Conservation (phyloP, 2,888 invertebrate genomes). For the Caenorhabditis sulstoni region DNA sequence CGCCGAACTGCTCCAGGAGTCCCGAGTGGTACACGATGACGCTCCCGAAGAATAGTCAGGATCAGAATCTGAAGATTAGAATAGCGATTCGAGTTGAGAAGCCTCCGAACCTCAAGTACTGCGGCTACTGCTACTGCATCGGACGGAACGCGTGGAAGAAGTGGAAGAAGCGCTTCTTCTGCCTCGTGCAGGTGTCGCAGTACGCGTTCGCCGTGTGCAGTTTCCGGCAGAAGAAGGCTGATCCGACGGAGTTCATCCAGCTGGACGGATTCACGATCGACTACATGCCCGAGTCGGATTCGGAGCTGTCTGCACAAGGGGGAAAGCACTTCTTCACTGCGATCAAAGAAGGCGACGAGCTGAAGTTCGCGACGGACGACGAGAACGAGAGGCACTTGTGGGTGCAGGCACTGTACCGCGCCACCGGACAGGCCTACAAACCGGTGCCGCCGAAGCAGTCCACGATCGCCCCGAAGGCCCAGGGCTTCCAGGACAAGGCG, state of each 20-base stretch:
- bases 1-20: slow-evolving; percentile 84
- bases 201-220: slow-evolving; percentile 99
- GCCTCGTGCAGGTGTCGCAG: slow-evolving; percentile 96
- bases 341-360: slow-evolving; percentile 93
- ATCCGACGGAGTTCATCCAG: slow-evolving; percentile 99
- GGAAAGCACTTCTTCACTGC: slow-evolving; percentile 97
- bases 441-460: slow-evolving; percentile 89
- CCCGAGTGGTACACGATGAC: slow-evolving; percentile 98
- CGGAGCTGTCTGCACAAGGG: slow-evolving; percentile 88
- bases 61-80: slow-evolving; percentile 96
- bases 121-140: slow-evolving; percentile 86
- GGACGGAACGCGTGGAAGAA: slow-evolving; percentile 98
- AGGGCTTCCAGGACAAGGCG: slow-evolving; percentile 87
- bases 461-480: slow-evolving; percentile 76
- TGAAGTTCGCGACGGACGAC: slow-evolving; percentile 95
- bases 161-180: slow-evolving; percentile 98
- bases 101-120: slow-evolving; percentile 98
- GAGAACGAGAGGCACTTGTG: slow-evolving; percentile 98
- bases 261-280: slow-evolving; percentile 99
- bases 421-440: slow-evolving; percentile 99
- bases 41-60: slow-evolving; percentile 93
- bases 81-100: slow-evolving; percentile 97
- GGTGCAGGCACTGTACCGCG: slow-evolving; percentile 99
- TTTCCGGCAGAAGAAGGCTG: slow-evolving; percentile 98
- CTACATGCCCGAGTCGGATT: slow-evolving; percentile 92